These are phyloP conservation scores for Epinephelus moara DNA, from an alignment of 2,113 vertebrate species.

Conservation along the genomic window DNA sequence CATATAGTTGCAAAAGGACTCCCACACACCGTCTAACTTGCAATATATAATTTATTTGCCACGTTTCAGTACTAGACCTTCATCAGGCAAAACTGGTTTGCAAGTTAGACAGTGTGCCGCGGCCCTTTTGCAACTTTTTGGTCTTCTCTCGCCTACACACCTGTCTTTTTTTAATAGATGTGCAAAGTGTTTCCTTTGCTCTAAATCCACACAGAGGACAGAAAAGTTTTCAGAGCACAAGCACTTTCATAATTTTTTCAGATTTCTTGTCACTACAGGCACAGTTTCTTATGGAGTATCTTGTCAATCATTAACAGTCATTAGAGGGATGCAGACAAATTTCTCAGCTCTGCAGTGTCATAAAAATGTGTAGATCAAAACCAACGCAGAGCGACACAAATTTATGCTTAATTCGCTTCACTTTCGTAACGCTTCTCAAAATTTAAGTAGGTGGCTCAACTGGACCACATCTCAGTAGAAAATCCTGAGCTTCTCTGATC, in stretches of 20 bases:
- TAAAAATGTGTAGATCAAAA: background rate
- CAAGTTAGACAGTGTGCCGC: no score
- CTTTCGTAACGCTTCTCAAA: background rate
- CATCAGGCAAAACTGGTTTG: no score
- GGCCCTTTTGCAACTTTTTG: no score
- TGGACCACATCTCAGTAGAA: background rate
- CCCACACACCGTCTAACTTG: no score
- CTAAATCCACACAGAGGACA: background rate
- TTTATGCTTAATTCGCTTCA: background rate
- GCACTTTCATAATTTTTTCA: no score
- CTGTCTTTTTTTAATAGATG: no score
- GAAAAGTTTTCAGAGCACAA: background rate
- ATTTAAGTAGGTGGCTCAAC: background rate
- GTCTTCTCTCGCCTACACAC: no score
- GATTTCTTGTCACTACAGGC: background rate
- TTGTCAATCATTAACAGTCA: background rate
- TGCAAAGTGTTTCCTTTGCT: no score
- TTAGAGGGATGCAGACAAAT: background rate
- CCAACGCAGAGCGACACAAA: background rate
- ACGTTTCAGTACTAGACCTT: no score
- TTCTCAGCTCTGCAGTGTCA: background rate
- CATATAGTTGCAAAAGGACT: no score
- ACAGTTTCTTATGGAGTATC: background rate
- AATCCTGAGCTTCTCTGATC: no score
- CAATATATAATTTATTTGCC: no score